These are phyloP conservation scores for Atta cephalotes DNA, from an alignment of 1,140 invertebrate species.

Conservation along the genomic window DNA sequence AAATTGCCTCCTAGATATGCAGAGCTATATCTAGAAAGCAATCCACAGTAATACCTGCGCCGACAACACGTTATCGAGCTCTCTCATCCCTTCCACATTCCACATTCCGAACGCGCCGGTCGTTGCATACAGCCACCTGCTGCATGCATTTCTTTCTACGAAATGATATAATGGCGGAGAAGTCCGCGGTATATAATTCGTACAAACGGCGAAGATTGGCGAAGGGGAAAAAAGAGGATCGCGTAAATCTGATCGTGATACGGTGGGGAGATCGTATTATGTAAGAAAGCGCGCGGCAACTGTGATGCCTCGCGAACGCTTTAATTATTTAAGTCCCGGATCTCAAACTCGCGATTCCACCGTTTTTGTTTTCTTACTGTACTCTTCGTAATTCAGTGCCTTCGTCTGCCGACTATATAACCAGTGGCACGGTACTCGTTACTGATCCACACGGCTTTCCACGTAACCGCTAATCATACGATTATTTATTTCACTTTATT, in stretches of 20 bases:
- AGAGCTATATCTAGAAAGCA: slow-evolving; percentile 33
- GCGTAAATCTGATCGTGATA: slow-evolving; percentile 65
- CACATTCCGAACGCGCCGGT: slow-evolving; percentile 52
- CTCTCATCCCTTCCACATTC: slow-evolving; percentile 57
- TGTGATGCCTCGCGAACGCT: slow-evolving; percentile 68
- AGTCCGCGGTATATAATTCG: slow-evolving; percentile 46
- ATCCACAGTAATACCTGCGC: slow-evolving; percentile 32
- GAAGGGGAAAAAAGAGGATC: background rate
- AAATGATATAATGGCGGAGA: slow-evolving; percentile 15
- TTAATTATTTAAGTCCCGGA: slow-evolving; percentile 79
- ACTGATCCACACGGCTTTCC: slow-evolving; percentile 35
- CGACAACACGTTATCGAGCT: slow-evolving; percentile 49
- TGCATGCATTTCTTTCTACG: slow-evolving; percentile 49
- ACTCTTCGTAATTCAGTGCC: slow-evolving; percentile 61
- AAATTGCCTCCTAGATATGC: slow-evolving; percentile 12
- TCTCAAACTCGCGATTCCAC: slow-evolving; percentile 67
- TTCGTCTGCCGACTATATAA: slow-evolving; percentile 69
- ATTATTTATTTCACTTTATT: slow-evolving; percentile 69
- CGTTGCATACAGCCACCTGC: slow-evolving; percentile 52
- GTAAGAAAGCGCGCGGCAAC: slow-evolving; percentile 71
- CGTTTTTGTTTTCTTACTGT: slow-evolving; percentile 68
- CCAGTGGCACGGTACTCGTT: slow-evolving; percentile 68
- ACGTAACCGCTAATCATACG: slow-evolving; percentile 29
- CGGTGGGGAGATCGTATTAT: slow-evolving; percentile 68
- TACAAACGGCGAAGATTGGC: slow-evolving; percentile 26